Percentiles rank a stretch among this genome's conserved stretches.
Conservation (phyloP, 2,888 invertebrate species). For the Drosophila helvetica region DNA sequence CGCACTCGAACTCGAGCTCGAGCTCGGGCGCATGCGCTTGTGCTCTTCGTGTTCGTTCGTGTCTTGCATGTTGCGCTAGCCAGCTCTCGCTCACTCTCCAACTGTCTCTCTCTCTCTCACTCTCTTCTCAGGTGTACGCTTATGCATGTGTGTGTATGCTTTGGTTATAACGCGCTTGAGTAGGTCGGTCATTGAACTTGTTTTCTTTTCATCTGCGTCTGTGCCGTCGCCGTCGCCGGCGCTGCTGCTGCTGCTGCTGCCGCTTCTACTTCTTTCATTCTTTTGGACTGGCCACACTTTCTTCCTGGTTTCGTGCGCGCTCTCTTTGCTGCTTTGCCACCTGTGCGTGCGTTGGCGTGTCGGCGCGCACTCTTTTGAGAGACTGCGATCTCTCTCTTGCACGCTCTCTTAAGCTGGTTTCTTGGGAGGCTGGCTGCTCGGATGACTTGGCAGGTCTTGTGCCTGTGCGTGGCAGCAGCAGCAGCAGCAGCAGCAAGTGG, state of each 20-base stretch:
- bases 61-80: conserved; percentile 59
- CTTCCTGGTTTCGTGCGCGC: conserved; percentile 63
- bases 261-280: conserved; percentile 49
- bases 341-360: conserved; percentile 52
- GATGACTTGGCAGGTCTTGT: conserved; percentile 43
- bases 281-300: conserved; percentile 69
- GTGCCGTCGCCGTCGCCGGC: conserved; percentile 14
- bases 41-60: conserved; percentile 49
- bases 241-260: conserved; percentile 27
- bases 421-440: conserved; percentile 29
- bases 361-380: conserved; percentile 48
- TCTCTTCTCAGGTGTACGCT: conserved; percentile 17
- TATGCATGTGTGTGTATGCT: conserved; percentile 51
- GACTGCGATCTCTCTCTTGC: conserved; percentile 48
- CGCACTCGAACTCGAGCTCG: conserved; percentile 20
- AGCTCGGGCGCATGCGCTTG: conserved; percentile 65
- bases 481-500: conserved; percentile 31
- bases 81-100: conserved; percentile 41
- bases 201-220: conserved; percentile 69
- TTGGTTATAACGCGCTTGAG: conserved; percentile 83
- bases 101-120: conserved; percentile 16
- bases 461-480: conserved; percentile 22
- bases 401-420: conserved; percentile 35
- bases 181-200: conserved; percentile 85
- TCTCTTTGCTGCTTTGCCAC: conserved; percentile 29